Conservation (phyloP, 2,797 vertebrate genomes). For the Sciurus vulgaris region DNA sequence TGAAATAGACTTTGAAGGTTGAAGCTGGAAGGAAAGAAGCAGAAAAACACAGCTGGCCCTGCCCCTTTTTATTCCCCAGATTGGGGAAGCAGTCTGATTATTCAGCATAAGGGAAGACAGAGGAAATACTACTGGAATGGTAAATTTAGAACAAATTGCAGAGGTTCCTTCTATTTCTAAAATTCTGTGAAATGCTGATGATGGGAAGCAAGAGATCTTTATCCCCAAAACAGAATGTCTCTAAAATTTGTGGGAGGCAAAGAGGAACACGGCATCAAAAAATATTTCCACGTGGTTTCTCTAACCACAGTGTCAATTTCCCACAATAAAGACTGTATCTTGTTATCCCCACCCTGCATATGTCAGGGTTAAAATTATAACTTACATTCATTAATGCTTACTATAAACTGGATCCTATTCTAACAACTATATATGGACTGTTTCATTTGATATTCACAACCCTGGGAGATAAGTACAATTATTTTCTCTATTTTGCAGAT, state of each 20-base stretch:
- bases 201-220: not conserved
- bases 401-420: not conserved
- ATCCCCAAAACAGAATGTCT: not conserved
- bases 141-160: not conserved
- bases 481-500: not conserved
- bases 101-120: not conserved
- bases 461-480: not conserved
- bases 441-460: conserved; percentile 15
- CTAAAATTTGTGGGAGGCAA: not conserved
- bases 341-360: not conserved
- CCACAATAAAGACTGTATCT: not conserved
- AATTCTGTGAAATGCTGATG: not conserved
- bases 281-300: not conserved
- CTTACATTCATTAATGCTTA: not conserved
- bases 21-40: not conserved
- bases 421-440: not conserved
- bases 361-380: not conserved
- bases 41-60: not conserved
- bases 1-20: not conserved
- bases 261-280: not conserved
- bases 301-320: not conserved
- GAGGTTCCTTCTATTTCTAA: not conserved
- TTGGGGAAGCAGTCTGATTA: not conserved
- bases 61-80: not conserved
- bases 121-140: not conserved